Base-by-base conservation (phyloP, 2,113 vertebrate genomes). In the Cynocephalus volans region DNA sequence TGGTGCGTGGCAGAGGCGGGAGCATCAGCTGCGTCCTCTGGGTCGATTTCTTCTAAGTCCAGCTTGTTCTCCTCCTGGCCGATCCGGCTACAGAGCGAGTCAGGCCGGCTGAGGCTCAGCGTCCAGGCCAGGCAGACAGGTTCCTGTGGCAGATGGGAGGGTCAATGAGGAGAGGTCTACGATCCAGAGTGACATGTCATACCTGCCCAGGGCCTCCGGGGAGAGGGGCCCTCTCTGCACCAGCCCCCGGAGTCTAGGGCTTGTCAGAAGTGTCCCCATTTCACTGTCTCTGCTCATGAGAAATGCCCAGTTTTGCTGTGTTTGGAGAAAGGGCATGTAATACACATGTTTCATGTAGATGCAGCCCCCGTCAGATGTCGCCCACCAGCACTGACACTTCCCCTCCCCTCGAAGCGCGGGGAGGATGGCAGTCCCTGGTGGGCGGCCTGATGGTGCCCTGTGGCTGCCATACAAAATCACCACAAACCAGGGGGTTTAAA, bases 1-100 rank as follows among this genome's bases (percentile, higher is more conserved):
- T 84, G 98, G 89, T 97, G 94, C 90, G 91, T 97, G 97, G 97
- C 96, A 85, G 0, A 33, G 19, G 0, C 28, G 88, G 86, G 64
- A 91, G 95, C 88, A 83, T 88, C 97, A 97, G 90, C 95, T 94
- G 48, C 2, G 10, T 70, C 73, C 88, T 83, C 96, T 67, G 85
- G 86, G 96, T 24, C 64, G 82, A 95, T 93, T 0, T 85, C 97
- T 98, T 65, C 60, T 19, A 23, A n/a, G 19, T 23, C n/a, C 5
- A 41, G n/a, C 69, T 36, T 72, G 10, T 19, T 72, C 19, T 72
- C n/a, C 69, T 41, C 69, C 65, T n/a, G 65, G 65, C 31, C 73
- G 41, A 41, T 41, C 41, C 41, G 41, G 41, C 41, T 41, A 41
- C 4, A 41, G 41, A 3, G 41, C 41, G 4, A 41, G 41, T 41